phyloP scores from a whole-genome alignment of 2,113 vertebrate species.

The Dissostichus mawsoni region DNA sequence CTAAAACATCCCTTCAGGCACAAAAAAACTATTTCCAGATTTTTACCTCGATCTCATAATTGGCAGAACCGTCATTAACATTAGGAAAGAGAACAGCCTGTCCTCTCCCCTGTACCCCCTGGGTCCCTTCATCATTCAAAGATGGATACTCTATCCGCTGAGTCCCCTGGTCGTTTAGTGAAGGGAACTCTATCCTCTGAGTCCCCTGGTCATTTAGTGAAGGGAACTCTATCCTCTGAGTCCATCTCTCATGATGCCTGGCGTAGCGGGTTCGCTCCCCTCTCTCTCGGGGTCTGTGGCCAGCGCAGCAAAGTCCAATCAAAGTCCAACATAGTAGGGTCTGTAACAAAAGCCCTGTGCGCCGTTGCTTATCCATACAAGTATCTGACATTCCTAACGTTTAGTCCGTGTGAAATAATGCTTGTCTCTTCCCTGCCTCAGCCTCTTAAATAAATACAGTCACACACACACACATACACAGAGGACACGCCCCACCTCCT shows the following conservation, averaged over 20 bases:
- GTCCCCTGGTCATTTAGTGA: constrained; percentile 38
- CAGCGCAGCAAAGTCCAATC: constrained; percentile 80
- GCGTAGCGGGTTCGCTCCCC: constrained; percentile 30
- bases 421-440: constrained; percentile 30
- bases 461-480: constrained; percentile 58
- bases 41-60: constrained; percentile 76
- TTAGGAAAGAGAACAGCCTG: constrained; percentile 62
- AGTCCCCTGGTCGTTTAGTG: neutral
- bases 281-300: constrained; percentile 65
- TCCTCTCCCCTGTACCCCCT: constrained; percentile 41
- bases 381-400: constrained; percentile 65
- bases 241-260: constrained; percentile 49
- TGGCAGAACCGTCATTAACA: constrained; percentile 22
- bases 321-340: constrained; percentile 78
- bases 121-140: constrained; percentile 60
- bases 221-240: constrained; percentile 67
- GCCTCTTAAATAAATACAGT: constrained; percentile 83
- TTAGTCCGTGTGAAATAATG: constrained; percentile 60
- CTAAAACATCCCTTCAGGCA: neutral
- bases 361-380: constrained; percentile 40
- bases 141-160: too few relatives aligned
- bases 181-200: constrained; percentile 73
- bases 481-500: constrained; percentile 79
- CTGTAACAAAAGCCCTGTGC: constrained; percentile 59
- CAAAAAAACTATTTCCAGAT: neutral